phyloP scores from a whole-genome alignment of 2,797 vertebrate genomes.

The Astyanax mexicanus region DNA sequence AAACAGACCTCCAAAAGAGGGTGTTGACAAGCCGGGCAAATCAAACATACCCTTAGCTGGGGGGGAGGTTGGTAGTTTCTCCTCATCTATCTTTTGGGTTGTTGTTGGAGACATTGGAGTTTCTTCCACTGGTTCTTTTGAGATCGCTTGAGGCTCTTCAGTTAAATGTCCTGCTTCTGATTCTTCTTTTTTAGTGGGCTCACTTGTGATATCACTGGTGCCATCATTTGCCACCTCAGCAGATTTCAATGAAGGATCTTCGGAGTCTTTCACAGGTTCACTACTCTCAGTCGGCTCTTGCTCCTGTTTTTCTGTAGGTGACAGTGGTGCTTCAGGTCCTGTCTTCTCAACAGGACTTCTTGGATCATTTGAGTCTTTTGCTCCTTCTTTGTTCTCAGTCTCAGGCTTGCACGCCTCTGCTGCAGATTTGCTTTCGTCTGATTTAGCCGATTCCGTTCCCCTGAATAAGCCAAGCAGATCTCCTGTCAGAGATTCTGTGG shows the following conservation, averaged over 20 bases:
- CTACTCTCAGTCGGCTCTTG: constrained; percentile 1
- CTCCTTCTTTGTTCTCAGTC: constrained; percentile 26
- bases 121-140: constrained; percentile 28
- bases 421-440: constrained; percentile 59
- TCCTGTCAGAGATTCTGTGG: constrained; percentile 80
- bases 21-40: constrained; percentile 73
- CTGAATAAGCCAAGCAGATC: constrained; percentile 91
- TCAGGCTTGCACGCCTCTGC: constrained; percentile 8
- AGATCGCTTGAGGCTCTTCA: constrained; percentile 19
- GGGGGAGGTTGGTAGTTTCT: constrained; percentile 55
- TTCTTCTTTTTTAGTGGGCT: constrained; percentile 47
- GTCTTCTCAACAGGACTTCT: constrained; percentile 4
- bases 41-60: constrained; percentile 76
- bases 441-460: constrained; percentile 73
- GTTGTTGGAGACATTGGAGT: constrained; percentile 50
- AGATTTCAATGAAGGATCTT: constrained; percentile 35
- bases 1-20: constrained; percentile 82
- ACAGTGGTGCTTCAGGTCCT: constrained; percentile 17
- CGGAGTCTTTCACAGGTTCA: neutral
- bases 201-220: neutral
- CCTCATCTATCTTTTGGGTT: constrained; percentile 11
- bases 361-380: constrained; percentile 22
- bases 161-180: constrained; percentile 40
- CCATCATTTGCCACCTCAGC: constrained; percentile 10
- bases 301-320: neutral